Percentiles rank a stretch among this genome's conserved stretches.
Conservation (phyloP, 2,888 invertebrate genomes). For the Meiosimyza decipiens region DNA sequence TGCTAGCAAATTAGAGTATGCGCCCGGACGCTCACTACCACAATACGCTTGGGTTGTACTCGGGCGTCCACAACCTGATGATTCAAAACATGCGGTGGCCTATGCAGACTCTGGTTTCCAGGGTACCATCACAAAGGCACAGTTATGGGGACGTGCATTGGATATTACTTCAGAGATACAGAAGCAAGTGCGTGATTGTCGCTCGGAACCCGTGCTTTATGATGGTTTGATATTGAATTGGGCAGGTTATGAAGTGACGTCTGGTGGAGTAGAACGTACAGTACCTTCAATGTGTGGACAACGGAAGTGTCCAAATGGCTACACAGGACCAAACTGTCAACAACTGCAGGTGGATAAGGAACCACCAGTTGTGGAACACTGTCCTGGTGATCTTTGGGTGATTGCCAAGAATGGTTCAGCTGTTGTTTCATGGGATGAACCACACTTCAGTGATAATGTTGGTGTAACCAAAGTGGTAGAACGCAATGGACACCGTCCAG, state of each 20-base stretch:
- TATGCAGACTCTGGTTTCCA: slow-evolving; percentile 94
- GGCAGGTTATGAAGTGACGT: slow-evolving; percentile 91
- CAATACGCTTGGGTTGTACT: slow-evolving; percentile 91
- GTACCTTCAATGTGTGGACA: slow-evolving; percentile 94
- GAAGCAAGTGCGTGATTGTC: slow-evolving; percentile 91
- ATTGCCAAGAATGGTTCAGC: slow-evolving; percentile 93
- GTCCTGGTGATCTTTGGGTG: slow-evolving; percentile 94
- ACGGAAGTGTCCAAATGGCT: slow-evolving; percentile 87
- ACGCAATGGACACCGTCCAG: slow-evolving; percentile 86
- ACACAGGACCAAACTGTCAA: slow-evolving; percentile 86
- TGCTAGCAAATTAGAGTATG: slow-evolving; percentile 91
- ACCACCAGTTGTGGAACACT: slow-evolving; percentile 87
- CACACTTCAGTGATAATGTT: slow-evolving; percentile 89
- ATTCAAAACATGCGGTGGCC: slow-evolving; percentile 68
- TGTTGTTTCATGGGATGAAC: slow-evolving; percentile 91
- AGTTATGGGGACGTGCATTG: slow-evolving; percentile 92
- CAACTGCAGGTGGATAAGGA: slow-evolving; percentile 86
- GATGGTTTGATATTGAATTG: slow-evolving; percentile 88
- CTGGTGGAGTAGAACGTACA: slow-evolving; percentile 89
- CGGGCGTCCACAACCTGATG: slow-evolving; percentile 87
- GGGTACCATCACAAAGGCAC: slow-evolving; percentile 93
- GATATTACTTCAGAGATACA: slow-evolving; percentile 93
- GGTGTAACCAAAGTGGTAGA: slow-evolving; percentile 83
- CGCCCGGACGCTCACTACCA: slow-evolving; percentile 85
- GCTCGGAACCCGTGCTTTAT: slow-evolving; percentile 91